Evolutionary conservation across 2,113 vertebrate genomes (phyloP), one percentile per base, ranked within the genome.

Genomic region (Caretta caretta): DNA sequence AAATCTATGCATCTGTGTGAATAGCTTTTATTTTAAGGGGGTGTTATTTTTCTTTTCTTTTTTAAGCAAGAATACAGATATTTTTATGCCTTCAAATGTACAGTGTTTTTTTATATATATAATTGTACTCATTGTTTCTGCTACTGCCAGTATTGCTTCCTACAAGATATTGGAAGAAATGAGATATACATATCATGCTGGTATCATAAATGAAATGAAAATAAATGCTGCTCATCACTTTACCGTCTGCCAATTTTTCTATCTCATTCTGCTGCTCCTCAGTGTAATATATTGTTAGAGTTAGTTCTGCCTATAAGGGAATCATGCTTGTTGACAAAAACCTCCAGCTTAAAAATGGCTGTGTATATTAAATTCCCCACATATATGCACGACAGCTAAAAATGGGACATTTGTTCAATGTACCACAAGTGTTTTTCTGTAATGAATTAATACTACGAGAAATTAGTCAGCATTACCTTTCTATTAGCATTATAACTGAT

Each of bases 161-260:
- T 93, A 76, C n/a, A 84, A 84, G 10, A 89, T 76, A 72, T 12
- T 75, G 29, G 35, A 86, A 65, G 56, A 93, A 56, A 83, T 51
- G 62, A 94, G 83, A 91, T 38, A 75, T 1, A 78, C 4, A 56
- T 78, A 96, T 96, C 75, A 90, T 19, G 24, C 56, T 42, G 9
- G 35, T 50, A 69, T 89, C 59, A 4, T 88, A 97, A 96, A 96
- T 16, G 1, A 97, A 97, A 96, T 91, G 35, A 97, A 96, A 92
- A 96, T 93, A 97, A 97, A 97, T 93, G 93, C 89, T 86, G 92
- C 86, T 98, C 84, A 97, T 97, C 88, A 72, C 94, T 95, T 84
- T 79, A 27, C 46, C 90, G 46, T 86, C 0, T 0, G 87, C 10
- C 62, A 85, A 13, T 93, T 95, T 97, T 76, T 91, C 78, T 69